Base-by-base conservation (phyloP, 2,888 invertebrate species). In the Zhengitettix transpicula region DNA sequence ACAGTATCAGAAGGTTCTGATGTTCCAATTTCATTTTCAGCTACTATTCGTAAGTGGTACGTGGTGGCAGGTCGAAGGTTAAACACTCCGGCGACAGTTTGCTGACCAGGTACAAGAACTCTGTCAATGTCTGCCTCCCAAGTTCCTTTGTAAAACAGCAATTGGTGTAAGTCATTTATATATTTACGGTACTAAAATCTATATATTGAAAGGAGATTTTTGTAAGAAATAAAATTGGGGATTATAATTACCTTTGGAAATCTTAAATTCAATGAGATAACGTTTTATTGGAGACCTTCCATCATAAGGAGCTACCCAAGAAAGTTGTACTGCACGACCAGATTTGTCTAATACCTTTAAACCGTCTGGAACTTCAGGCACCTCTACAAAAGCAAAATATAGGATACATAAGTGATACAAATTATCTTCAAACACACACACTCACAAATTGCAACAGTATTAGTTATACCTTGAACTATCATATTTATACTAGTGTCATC, bases 401-500 rank as follows among this genome's bases (percentile, higher is more conserved):
- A 59, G 44, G 11, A 40, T 16, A 17, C 14, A 15, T 16, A 55
- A 40, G 41, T 56, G 28, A 14, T 51, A n/a, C 10, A 15, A 17
- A 9, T 14, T 14, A 47, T 44, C 11, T n/a, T 16, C 2, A 44
- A 47, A 16, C 40, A 12, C 16, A 52, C 9, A 28, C 42, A 41
- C 17, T 55, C 10, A 10, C 8, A 28, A 10, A 52, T 40, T 57
- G 17, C 40, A 51, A 42, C 1, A n/a, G 40, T 52, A 58, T 17
- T 57, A 9, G 2, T 28, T 28, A 28, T 75, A 83, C 89, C 89
- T 81, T 94, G 93, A 65, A 94, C 87, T 66, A 94, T 93, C 83
- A 94, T 87, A 72, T 93, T 92, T 69, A 94, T 92, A 74, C 90
- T 92, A n/a, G 92, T 89, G 68, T 94, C 93, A 70, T 93, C 94